phyloP scores from a whole-genome alignment of 2,888 invertebrate species.

The Gari tellinella region DNA sequence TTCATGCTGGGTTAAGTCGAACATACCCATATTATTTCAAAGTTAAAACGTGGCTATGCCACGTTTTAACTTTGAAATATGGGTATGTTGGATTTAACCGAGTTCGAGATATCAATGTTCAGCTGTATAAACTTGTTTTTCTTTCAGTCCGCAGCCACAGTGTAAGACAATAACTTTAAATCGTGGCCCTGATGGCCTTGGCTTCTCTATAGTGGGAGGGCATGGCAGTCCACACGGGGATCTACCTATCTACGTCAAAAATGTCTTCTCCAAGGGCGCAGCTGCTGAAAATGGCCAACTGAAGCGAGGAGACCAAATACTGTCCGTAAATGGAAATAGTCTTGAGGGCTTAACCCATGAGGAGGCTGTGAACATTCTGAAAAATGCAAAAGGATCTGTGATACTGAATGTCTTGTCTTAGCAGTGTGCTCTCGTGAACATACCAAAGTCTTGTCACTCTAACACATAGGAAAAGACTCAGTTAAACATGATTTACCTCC shows the following conservation, averaged over 20 bases:
- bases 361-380: conserved; percentile 94
- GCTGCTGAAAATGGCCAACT: conserved; percentile 93
- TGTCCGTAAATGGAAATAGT: conserved; percentile 95
- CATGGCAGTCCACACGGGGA: conserved; percentile 86
- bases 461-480: no score
- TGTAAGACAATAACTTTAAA: conserved; percentile 84
- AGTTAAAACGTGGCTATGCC: no score
- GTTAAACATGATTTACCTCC: no score
- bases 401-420: conserved; percentile 84
- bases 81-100: no score
- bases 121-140: conserved; percentile 8
- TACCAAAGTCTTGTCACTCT: neutral
- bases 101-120: no score
- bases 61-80: no score
- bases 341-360: conserved; percentile 87
- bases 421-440: conserved; percentile 18
- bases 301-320: conserved; percentile 95
- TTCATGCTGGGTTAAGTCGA: no score
- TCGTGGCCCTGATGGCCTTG: conserved; percentile 86
- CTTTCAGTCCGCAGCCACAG: conserved; percentile 72
- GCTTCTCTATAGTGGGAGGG: conserved; percentile 87
- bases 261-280: conserved; percentile 90
- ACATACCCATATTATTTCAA: no score
- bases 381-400: conserved; percentile 86
- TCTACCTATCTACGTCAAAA: conserved; percentile 86